These are phyloP conservation scores for Drosophila gunungcola DNA, from an alignment of 1,140 invertebrate species.

Conservation along the genomic window DNA sequence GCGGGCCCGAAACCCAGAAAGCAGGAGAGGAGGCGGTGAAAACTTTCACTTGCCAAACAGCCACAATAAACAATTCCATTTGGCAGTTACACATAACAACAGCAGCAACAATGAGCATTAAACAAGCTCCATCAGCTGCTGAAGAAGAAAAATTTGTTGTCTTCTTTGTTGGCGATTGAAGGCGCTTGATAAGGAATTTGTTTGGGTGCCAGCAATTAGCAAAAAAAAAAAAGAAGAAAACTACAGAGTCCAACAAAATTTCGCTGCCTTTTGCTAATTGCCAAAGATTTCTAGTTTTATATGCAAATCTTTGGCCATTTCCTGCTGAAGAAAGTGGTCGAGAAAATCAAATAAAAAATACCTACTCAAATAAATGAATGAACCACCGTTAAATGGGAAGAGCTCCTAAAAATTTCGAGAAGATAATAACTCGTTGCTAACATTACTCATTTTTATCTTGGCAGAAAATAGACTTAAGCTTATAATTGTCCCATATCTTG, in stretches of 20 bases:
- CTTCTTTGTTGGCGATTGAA: slow-evolving; percentile 60
- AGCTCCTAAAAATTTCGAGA: background rate
- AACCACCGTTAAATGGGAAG: slow-evolving; percentile 27
- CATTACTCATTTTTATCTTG: background rate
- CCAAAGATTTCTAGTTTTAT: slow-evolving; percentile 73
- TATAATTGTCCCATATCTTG: too few species aligned
- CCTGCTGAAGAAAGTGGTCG: slow-evolving; percentile 41
- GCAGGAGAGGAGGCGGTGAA: slow-evolving; percentile 36
- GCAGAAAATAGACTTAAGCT: background rate
- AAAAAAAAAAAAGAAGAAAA: slow-evolving; percentile 25
- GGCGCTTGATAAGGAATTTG: slow-evolving; percentile 63
- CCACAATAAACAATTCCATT: slow-evolving; percentile 72
- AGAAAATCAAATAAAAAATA: slow-evolving; percentile 40
- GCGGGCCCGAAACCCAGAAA: slow-evolving; percentile 35
- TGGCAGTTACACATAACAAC: slow-evolving; percentile 74
- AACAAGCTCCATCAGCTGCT: slow-evolving; percentile 53
- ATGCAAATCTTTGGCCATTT: slow-evolving; percentile 71
- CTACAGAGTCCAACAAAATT: slow-evolving; percentile 30
- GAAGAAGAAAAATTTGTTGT: slow-evolving; percentile 52
- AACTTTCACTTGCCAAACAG: slow-evolving; percentile 79
- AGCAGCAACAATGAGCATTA: slow-evolving; percentile 45
- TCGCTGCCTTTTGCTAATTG: slow-evolving; percentile 70
- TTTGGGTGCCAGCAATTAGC: slow-evolving; percentile 69
- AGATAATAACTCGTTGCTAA: background rate
- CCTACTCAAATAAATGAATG: slow-evolving; percentile 4